Evolutionary conservation across 2,888 invertebrate species (phyloP).

Genomic region (Melolontha melolontha): DNA sequence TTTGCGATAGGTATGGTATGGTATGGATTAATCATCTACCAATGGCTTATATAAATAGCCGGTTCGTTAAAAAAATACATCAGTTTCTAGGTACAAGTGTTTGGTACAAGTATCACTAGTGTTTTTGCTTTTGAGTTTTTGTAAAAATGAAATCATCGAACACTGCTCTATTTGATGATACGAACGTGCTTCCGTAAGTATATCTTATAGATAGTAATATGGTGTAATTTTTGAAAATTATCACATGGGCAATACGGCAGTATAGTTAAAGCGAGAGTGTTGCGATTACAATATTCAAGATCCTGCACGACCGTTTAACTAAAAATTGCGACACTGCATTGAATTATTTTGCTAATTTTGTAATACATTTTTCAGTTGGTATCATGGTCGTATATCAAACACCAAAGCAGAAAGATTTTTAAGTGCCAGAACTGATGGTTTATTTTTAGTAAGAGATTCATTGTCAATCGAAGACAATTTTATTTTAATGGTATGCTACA

Average conservation of each 20-base stretch:
- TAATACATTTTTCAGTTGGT: constrained; percentile 33
- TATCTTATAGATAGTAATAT: neutral
- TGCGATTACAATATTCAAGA: too few species aligned
- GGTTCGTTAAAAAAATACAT: too few species aligned
- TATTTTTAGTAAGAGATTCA: constrained; percentile 36
- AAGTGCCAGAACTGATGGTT: constrained; percentile 8
- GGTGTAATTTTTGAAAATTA: neutral
- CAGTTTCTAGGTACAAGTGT: too few species aligned
- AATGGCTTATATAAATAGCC: too few species aligned
- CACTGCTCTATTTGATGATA: neutral
- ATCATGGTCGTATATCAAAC: constrained; percentile 27
- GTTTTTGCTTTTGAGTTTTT: neutral
- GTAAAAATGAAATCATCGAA: neutral
- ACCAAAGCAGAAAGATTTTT: neutral
- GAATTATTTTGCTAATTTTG: too few species aligned
- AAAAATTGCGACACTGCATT: too few species aligned
- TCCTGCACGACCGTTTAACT: too few species aligned
- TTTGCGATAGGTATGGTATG: too few species aligned
- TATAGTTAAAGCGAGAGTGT: too few species aligned
- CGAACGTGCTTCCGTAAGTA: constrained; percentile 31
- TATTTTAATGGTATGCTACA: constrained; percentile 6
- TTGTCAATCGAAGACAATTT: constrained; percentile 21
- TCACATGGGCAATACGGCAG: too few species aligned
- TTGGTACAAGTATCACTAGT: too few species aligned
- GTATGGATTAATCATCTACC: too few species aligned